Conservation (phyloP, 2,797 vertebrate species). For the Pangasius macronema region DNA sequence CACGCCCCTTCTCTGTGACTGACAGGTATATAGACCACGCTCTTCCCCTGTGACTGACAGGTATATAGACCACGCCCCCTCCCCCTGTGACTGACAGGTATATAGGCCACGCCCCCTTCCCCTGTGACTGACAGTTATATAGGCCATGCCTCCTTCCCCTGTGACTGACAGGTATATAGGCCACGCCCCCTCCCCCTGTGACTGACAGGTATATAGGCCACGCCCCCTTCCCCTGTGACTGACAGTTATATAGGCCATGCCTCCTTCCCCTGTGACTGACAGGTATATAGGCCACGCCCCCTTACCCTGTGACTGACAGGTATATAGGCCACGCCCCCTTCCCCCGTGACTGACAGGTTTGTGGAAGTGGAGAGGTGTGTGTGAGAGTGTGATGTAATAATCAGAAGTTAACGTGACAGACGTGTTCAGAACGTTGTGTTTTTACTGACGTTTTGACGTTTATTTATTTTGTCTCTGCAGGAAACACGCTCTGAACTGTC, state of each 20-base stretch:
- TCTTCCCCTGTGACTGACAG: neutral
- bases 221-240: no score
- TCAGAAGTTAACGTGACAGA: neutral
- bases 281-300: neutral
- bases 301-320: neutral
- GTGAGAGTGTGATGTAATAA: neutral
- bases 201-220: no score
- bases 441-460: neutral
- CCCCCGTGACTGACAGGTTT: neutral
- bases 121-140: no score
- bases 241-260: no score
- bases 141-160: no score
- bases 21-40: no score
- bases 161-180: no score
- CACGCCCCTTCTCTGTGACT: no score
- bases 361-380: neutral
- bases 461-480: conserved; percentile 64
- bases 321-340: neutral
- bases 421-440: neutral
- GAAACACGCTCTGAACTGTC: conserved; percentile 98
- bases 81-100: neutral
- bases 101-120: no score
- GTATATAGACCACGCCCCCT: no score
- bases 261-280: no score
- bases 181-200: no score